Percentiles rank a stretch among this genome's conserved stretches.
Conservation (phyloP, 2,113 vertebrate genomes). For the Gambusia affinis region DNA sequence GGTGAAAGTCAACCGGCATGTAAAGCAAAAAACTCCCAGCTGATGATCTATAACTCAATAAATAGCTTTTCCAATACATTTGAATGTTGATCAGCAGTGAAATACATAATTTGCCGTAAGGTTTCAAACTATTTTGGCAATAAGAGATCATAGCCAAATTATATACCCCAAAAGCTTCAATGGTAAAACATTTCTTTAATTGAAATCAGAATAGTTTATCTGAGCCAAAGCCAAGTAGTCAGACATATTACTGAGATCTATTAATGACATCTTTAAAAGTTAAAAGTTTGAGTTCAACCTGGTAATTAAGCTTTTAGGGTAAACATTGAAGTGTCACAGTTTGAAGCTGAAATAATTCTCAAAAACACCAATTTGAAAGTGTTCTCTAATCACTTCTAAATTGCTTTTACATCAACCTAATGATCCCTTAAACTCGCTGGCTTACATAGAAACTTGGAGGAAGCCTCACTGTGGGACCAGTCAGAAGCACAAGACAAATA, state of each 20-base stretch:
- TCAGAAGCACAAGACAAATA: slow-evolving; percentile 53
- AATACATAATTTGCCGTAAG: not conserved
- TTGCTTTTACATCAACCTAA: slow-evolving; percentile 44
- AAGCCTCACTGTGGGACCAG: slow-evolving; percentile 21
- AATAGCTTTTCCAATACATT: too few relatives aligned
- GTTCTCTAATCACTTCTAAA: slow-evolving; percentile 39
- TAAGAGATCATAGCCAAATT: not conserved
- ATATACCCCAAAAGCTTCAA: too few relatives aligned
- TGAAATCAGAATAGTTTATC: too few relatives aligned
- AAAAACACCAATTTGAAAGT: not conserved
- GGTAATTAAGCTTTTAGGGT: not conserved
- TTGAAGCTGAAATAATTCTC: not conserved
- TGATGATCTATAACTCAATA: too few relatives aligned
- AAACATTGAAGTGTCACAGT: not conserved
- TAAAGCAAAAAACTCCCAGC: too few relatives aligned
- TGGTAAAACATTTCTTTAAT: too few relatives aligned
- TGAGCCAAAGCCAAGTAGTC: too few relatives aligned
- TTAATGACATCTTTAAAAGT: not conserved
- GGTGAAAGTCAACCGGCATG: too few relatives aligned
- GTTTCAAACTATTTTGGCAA: not conserved
- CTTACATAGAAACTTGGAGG: slow-evolving; percentile 8
- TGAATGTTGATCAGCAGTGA: not conserved
- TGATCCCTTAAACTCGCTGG: slow-evolving; percentile 3
- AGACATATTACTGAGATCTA: not conserved
- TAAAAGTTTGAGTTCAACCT: not conserved